Conservation (phyloP, 2,797 vertebrate genomes). For the Platyrinchus mystaceus region DNA sequence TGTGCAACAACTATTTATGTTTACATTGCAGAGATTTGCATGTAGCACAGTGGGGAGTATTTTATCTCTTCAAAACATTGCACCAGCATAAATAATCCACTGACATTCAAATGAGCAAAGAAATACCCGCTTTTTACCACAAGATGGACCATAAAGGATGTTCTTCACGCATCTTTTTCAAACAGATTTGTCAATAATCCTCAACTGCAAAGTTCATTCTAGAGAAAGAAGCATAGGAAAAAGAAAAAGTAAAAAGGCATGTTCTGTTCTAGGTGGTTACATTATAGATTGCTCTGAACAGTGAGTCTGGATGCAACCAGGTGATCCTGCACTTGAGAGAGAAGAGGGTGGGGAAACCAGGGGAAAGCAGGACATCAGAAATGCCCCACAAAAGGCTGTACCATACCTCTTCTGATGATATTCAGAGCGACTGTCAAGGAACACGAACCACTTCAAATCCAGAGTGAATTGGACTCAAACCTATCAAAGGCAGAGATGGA, state of each 20-base stretch:
- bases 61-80: slow-evolving; percentile 70
- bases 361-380: not conserved
- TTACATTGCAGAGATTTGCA: slow-evolving; percentile 59
- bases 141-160: slow-evolving; percentile 59
- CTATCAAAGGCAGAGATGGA: not conserved
- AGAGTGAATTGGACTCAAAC: not conserved
- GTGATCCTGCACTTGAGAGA: not conserved
- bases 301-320: not conserved
- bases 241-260: not conserved
- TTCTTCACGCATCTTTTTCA: not conserved
- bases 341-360: not conserved
- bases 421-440: not conserved
- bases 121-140: slow-evolving; percentile 29
- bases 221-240: not conserved
- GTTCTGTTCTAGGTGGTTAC: not conserved
- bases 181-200: slow-evolving; percentile 49
- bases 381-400: not conserved
- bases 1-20: slow-evolving; percentile 45
- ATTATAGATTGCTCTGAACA: not conserved
- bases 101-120: slow-evolving; percentile 59
- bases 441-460: not conserved
- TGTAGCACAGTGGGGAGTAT: slow-evolving; percentile 63
- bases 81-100: slow-evolving; percentile 55
- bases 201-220: not conserved
- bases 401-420: not conserved